Evolutionary conservation across 2,797 vertebrate genomes (phyloP), one percentile per base, ranked within the genome.

Genomic region (Nannoperca australis): DNA sequence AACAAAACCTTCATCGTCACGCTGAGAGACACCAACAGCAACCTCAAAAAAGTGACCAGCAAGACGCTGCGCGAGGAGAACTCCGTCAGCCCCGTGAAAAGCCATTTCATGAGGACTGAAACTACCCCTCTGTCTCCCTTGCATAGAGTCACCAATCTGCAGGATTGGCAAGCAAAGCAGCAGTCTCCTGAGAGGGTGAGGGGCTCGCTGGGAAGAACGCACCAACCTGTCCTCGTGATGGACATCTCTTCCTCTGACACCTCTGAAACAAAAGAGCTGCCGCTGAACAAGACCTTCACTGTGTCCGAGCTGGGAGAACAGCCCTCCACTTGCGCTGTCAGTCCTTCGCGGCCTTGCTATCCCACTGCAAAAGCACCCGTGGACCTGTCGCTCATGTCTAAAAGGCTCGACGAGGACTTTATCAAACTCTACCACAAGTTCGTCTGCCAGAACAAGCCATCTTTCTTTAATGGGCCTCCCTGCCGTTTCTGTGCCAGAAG

Each of bases 371-470:
- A 72, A 58, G 18, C 55, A 24, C 65, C 74, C 17, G 17, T 32
- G 18, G 82, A 84, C 30, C 12, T 7, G 8, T 61, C 66, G 17
- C 54, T 53, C 9, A 75, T 73, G 50, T 59, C 65, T 9, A 75
- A 56, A 40, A 78, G 69, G 42, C 61, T 95, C 0, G 94, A 96
- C 2, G 74, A 87, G 0, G 89, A 94, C 50, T 93, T 95, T 47
- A 17, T 61, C 10, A 93, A 84, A 66, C 75, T 94, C 14, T 96
- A 95, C 85, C 95, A 95, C 85, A 92, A 87, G 83, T 90, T 93
- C 18, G 85, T 95, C 63, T 95, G 95, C 54, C 88, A 83, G 70
- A 86, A 59, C 53, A 88, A 88, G 24, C 85, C 88, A 0, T 53
- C 86, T 0, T 22, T 5, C 12, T 76, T 81, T 0, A 44, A 66